Evolutionary conservation across 64 coral and sea anemone species (phyloP), one percentile per base, ranked within the genome.

Genomic region (Stylophora pistillata): DNA sequence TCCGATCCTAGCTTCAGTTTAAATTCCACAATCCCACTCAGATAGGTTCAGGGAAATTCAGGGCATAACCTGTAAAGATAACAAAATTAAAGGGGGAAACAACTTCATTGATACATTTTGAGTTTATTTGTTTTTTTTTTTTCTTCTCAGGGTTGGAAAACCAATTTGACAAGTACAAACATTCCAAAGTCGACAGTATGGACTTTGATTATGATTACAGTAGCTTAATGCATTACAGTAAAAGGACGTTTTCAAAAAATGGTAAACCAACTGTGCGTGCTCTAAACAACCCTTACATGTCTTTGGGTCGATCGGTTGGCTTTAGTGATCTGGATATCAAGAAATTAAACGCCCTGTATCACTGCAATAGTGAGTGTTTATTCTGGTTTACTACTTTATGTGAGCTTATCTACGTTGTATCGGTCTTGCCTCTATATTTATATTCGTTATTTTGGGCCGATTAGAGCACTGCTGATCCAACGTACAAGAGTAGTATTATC

Each of bases 201-300:
- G 95, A 80, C 0, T 96, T 96, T 56, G 89, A 77, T 64, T 96
- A 96, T 76, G 95, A 96, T 34, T 96, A 87, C 57, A 88, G 73
- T 14, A 96, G 95, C 76, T 56, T 96, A 56, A 96, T 96, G 95
- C 95, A 96, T 62, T 96, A 96, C 62, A 91, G 95, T 53, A 96
- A 87, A 72, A 79, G 68, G 29, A 96, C 95, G 33, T 96, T 96
- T 70, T 96, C 95, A 2, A 89, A 72, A 74, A 96, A 96, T 78
- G 76, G 76, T 4, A 66, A 71, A 20, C 70, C 95, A 5, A 96
- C 95, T 9, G 82, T 96, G 56, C 87, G 91, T 33, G 87, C 95
- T 11, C 52, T 96, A 23, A 80, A 81, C 31, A 90, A 87, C 66
- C 95, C 91, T 17, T 76, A 58, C 74, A 90, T 93, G 58, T 78